Percentiles rank a stretch among this genome's conserved stretches.
These are phyloP conservation scores for Myopa testacea DNA, from an alignment of 2,888 invertebrate genomes.

Conservation along the genomic window DNA sequence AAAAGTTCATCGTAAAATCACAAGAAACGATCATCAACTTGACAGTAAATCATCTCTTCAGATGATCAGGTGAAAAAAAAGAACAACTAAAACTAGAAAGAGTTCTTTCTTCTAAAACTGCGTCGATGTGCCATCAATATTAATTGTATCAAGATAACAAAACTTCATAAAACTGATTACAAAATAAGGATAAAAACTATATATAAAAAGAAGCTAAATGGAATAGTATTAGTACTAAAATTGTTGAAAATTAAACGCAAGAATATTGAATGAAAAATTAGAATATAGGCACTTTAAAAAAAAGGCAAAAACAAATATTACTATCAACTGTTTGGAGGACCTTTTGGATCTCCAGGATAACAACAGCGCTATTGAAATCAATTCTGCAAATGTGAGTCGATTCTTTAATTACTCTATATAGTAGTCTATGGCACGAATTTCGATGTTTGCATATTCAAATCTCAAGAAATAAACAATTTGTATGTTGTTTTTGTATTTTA, in stretches of 20 bases:
- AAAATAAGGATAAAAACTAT: constrained; percentile 8
- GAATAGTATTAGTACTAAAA: constrained; percentile 29
- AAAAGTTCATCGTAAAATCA: neutral
- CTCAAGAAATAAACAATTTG: too few species aligned
- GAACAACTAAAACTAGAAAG: neutral
- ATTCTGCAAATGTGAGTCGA: too few species aligned
- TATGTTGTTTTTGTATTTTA: neutral
- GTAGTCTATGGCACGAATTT: neutral
- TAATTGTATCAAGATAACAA: constrained; percentile 24
- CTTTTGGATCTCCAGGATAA: neutral
- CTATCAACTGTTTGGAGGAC: neutral
- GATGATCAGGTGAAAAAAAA: constrained; percentile 6
- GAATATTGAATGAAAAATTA: neutral
- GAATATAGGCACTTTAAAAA: neutral
- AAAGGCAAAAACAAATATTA: constrained; percentile 12
- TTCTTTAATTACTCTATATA: neutral
- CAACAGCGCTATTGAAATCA: neutral
- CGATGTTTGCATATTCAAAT: neutral
- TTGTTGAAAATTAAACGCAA: constrained; percentile 3
- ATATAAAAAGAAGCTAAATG: constrained; percentile 30
- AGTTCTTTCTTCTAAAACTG: constrained; percentile 23
- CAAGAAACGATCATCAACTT: neutral
- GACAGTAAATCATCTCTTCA: neutral
- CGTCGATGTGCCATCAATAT: constrained; percentile 45
- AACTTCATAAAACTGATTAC: too few species aligned